phyloP scores from a whole-genome alignment of 2,888 invertebrate genomes.

The Oscheius sp. region DNA sequence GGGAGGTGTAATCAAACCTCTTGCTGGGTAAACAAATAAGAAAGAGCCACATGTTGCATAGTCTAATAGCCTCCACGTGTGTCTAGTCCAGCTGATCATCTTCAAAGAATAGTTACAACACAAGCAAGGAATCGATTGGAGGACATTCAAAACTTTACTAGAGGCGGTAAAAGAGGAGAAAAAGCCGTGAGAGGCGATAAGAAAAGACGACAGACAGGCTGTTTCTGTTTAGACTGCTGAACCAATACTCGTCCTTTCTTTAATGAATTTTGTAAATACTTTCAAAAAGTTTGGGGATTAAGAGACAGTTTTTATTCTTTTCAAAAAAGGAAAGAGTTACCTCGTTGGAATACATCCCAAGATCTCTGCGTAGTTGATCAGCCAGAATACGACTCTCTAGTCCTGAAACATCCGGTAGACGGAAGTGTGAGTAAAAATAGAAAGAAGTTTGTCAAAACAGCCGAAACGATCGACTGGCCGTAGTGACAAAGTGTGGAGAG shows the following conservation, averaged over 20 bases:
- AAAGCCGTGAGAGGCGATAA: slow-evolving; percentile 13
- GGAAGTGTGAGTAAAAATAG: slow-evolving; percentile 2
- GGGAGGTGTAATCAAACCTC: background rate
- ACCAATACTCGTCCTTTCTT: too few relatives aligned
- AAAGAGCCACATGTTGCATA: slow-evolving; percentile 18
- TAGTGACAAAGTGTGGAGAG: slow-evolving; percentile 15
- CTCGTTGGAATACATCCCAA: too few relatives aligned
- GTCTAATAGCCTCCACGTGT: slow-evolving; percentile 24
- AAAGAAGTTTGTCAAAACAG: slow-evolving; percentile 3
- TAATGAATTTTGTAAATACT: too few relatives aligned
- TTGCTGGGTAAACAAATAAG: background rate
- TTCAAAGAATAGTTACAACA: background rate
- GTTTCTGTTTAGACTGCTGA: background rate
- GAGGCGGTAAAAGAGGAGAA: background rate
- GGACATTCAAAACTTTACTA: background rate
- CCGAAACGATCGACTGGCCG: background rate
- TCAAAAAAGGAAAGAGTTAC: too few relatives aligned
- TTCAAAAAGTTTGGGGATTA: too few relatives aligned
- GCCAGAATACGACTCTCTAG: background rate
- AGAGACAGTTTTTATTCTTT: too few relatives aligned
- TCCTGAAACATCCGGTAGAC: background rate
- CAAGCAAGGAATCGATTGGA: background rate
- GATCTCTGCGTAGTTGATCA: background rate
- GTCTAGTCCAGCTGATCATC: background rate
- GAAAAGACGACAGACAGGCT: background rate